Base-by-base conservation (phyloP, 1,140 invertebrate genomes). In the Pseudomyrmex gracilis region DNA sequence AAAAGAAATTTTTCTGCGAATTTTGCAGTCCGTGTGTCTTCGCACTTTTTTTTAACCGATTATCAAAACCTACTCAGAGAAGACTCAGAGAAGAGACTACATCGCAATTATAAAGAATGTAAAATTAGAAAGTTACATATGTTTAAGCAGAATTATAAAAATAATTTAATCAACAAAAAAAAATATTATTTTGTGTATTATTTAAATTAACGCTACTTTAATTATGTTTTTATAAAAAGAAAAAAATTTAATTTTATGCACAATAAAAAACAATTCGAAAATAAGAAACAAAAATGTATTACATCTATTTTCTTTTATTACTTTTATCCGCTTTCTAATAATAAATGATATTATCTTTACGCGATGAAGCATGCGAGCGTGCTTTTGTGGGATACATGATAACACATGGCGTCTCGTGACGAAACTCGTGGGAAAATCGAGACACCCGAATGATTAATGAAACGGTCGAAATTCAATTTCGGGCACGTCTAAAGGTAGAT, bases 381-480 rank as follows among this genome's bases (percentile, higher is more conserved):
- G 22, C 22, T 17, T 57, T 55, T 9, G 9, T 1, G 2, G 2
- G 22, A 43, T 43, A 4, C 12, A 17, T 13, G 45, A 10, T 43
- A 74, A 74, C 45, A 61, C 58, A 17, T 51, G 47, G 57, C 24
- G 45, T 43, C n/a, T 53, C 24, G n/a, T 71, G 68, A 43, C 1
- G 51, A 45, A 7, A 74, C 49, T 22, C 15, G 55, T 45, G 24
- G 45, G 3, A 74, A 63, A 74, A 15, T 61, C 22, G 43, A 2
- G 15, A 3, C 3, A 24, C 8, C 13, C 4, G 20, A 47, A 74
- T 74, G 71, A 74, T 74, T 74, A 74, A 74, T 74, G 57, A 57
- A 61, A 61, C 15, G 20, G 2, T 74, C 43, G 71, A 24, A 74
- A 74, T 74, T 74, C 73, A 45, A 74, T 74, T 61, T 63, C 73